Percentiles rank a stretch among this genome's conserved stretches.
Conservation (phyloP, 1,140 invertebrate genomes). For the Hestina assimilis region DNA sequence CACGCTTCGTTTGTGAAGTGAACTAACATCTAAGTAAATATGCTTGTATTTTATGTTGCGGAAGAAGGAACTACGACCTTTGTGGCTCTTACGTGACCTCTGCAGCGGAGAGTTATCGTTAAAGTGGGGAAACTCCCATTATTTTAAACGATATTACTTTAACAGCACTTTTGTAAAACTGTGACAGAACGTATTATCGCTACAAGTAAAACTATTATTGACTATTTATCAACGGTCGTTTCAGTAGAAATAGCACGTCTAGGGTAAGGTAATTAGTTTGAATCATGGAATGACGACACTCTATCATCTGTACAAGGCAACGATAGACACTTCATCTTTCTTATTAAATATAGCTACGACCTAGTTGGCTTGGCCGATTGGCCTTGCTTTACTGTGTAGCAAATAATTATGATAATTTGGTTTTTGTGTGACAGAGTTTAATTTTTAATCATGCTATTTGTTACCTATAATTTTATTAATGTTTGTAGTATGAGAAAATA, state of each 20-base stretch:
- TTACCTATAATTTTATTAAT: too few relatives aligned
- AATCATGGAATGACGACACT: slow-evolving; percentile 20
- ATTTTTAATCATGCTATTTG: too few relatives aligned
- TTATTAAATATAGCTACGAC: slow-evolving; percentile 14
- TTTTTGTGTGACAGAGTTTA: too few relatives aligned
- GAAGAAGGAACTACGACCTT: slow-evolving; percentile 22
- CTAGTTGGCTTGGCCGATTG: slow-evolving; percentile 11
- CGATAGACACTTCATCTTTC: slow-evolving; percentile 14
- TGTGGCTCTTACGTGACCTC: slow-evolving; percentile 10
- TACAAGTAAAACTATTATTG: slow-evolving; percentile 11
- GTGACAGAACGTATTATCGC: background rate
- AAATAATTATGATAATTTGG: too few relatives aligned
- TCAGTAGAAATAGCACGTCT: slow-evolving; percentile 16
- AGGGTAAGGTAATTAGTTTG: slow-evolving; percentile 17
- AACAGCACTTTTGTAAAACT: background rate
- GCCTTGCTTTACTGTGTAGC: slow-evolving; percentile 14
- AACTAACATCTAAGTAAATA: slow-evolving; percentile 19
- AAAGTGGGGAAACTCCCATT: slow-evolving; percentile 8
- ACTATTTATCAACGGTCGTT: slow-evolving; percentile 9
- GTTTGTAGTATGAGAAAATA: too few relatives aligned
- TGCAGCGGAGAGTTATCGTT: slow-evolving; percentile 8
- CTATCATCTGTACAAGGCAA: slow-evolving; percentile 17
- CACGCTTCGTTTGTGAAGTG: slow-evolving; percentile 4
- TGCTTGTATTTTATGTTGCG: slow-evolving; percentile 17
- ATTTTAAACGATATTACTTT: slow-evolving; percentile 11